Conservation (phyloP, 2,888 invertebrate genomes). For the Heliconius charithonia region DNA sequence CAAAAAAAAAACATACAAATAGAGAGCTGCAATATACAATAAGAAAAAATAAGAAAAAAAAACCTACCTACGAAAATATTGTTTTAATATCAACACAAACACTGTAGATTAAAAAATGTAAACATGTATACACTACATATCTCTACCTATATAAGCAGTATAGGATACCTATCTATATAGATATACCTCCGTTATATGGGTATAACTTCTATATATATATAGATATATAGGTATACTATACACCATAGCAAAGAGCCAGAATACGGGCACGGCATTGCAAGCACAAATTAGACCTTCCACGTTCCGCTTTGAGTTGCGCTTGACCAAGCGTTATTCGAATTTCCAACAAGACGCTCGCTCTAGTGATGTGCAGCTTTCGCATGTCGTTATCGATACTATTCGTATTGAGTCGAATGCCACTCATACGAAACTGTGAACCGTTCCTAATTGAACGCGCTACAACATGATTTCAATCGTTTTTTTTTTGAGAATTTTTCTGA, state of each 20-base stretch:
- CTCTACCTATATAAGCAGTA: neutral
- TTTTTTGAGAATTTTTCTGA: neutral
- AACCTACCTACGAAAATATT: neutral
- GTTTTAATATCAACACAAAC: neutral
- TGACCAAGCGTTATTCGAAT: constrained; percentile 81
- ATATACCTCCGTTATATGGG: constrained; percentile 3
- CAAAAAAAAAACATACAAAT: neutral
- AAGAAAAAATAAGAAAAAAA: neutral
- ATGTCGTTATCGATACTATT: constrained; percentile 62
- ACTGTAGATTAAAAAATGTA: neutral
- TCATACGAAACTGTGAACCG: constrained; percentile 77
- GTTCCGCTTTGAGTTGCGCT: constrained; percentile 77
- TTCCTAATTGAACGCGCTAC: constrained; percentile 76
- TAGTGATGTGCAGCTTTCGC: constrained; percentile 59
- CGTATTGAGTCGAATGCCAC: constrained; percentile 72
- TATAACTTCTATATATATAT: constrained; percentile 31
- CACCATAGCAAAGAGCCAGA: constrained; percentile 47
- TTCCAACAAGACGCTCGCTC: constrained; percentile 73
- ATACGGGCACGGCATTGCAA: constrained; percentile 55
- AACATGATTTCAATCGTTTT: constrained; percentile 57
- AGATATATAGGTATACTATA: neutral
- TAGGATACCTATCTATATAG: neutral
- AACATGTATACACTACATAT: neutral
- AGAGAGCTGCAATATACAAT: neutral
- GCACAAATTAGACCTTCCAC: constrained; percentile 75